These are phyloP conservation scores for Battus philenor DNA, from an alignment of 1,140 invertebrate species.

Conservation along the genomic window DNA sequence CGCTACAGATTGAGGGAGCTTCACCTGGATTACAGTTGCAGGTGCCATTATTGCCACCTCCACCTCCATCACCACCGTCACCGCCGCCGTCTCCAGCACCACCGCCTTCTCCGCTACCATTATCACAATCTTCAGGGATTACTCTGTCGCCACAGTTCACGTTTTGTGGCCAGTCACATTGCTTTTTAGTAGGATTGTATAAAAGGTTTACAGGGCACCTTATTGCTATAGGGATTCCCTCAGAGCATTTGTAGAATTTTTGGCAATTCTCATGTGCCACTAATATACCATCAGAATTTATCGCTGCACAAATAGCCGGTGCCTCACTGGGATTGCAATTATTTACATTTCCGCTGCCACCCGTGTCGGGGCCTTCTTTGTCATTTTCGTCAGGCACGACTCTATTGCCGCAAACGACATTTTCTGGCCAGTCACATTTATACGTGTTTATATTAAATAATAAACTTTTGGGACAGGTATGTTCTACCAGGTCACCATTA, in stretches of 20 bases:
- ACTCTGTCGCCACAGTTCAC: constrained; percentile 52
- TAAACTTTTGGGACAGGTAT: constrained; percentile 27
- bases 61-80: constrained; percentile 4
- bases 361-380: neutral
- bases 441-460: constrained; percentile 29
- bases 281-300: constrained; percentile 25
- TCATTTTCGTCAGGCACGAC: constrained; percentile 21
- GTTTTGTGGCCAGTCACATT: constrained; percentile 77
- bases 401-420: constrained; percentile 35
- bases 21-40: constrained; percentile 29
- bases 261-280: constrained; percentile 34
- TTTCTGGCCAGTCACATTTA: constrained; percentile 34
- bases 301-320: constrained; percentile 26
- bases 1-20: constrained; percentile 20
- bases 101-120: neutral
- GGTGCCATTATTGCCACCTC: constrained; percentile 9
- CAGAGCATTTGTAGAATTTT: constrained; percentile 29
- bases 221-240: constrained; percentile 21
- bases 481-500: constrained; percentile 28
- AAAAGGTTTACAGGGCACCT: constrained; percentile 46
- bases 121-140: neutral
- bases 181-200: constrained; percentile 75
- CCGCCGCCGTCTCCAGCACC: neutral
- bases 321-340: constrained; percentile 33
- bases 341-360: constrained; percentile 11